Conservation (phyloP, 1,140 invertebrate genomes). For the Lutraria rhynchaena region DNA sequence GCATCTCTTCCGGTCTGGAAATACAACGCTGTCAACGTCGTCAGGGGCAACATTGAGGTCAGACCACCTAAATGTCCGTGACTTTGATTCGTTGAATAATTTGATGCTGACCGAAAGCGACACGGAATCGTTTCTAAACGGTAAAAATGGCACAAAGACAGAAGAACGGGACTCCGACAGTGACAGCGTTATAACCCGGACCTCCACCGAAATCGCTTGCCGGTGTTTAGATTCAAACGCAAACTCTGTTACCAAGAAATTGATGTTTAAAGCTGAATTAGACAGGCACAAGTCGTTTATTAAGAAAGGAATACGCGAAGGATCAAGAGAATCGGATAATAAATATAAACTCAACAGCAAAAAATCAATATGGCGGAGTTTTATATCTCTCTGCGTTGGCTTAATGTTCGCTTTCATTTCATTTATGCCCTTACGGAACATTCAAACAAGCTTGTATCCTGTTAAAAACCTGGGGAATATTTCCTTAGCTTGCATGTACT, state of each 20-base stretch:
- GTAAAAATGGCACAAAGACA: background rate
- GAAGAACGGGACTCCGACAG: background rate
- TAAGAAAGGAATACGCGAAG: conserved; percentile 16
- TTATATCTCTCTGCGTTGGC: conserved; percentile 66
- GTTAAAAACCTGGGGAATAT: conserved; percentile 60
- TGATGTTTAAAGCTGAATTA: conserved; percentile 49
- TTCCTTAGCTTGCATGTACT: conserved; percentile 63
- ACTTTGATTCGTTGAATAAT: conserved; percentile 51
- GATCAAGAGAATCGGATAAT: conserved; percentile 10
- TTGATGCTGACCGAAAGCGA: conserved; percentile 42
- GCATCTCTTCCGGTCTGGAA: background rate
- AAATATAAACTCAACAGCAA: conserved; percentile 57
- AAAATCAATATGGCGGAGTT: conserved; percentile 68
- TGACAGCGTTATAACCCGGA: background rate
- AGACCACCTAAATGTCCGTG: conserved; percentile 9
- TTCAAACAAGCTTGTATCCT: conserved; percentile 66
- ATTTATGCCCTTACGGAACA: conserved; percentile 68
- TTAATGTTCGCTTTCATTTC: conserved; percentile 70
- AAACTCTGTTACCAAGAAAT: conserved; percentile 11
- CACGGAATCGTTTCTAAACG: conserved; percentile 15
- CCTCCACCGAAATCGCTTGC: background rate
- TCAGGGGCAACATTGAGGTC: too few relatives aligned
- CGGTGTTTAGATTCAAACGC: background rate
- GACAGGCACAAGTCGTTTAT: conserved; percentile 41
- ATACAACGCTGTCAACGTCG: background rate